Evolutionary conservation across 2,113 vertebrate species (phyloP), one percentile per base, ranked within the genome.

Genomic region (Etheostoma cragini): DNA sequence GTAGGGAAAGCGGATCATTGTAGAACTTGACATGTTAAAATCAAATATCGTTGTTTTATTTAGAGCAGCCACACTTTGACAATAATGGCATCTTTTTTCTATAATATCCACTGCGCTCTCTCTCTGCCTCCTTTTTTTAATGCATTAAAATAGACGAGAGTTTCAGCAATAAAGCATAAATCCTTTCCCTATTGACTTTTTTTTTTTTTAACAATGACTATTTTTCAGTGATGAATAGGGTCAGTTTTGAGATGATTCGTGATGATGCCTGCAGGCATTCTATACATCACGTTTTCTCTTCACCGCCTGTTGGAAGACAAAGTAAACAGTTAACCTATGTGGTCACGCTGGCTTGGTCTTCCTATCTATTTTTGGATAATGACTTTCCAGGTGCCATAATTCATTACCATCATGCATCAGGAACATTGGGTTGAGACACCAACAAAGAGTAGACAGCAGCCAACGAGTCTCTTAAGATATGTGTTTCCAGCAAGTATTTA

Each of bases 351-450:
- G 21, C 35, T 57, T 35, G 42, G 5, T 35, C 53, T 46, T 50
- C 49, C 30, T 38, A n/a, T 65, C 54, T 70, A 38, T 70, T 74
- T 72, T 45, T 76, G 56, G 19, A 72, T 67, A 76, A 72, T 45
- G 56, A 77, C 33, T 62, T 49, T 45, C 46, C 58, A 45, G 56
- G 61, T 74, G 47, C 68, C 61, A 76, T 4, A 80, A 6, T 69
- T 63, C 45, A 64, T 80, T 50, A 65, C 21, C 7, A 52, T 60
- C 60, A 62, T 42, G 30, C 49, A 30, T 15, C 12, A 4, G 26
- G 26, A 64, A 58, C 58, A 65, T 10, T 57, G 16, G 42, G 50
- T 24, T 24, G 19, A 53, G 22, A 71, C 46, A 50, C 10, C 30
- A 42, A 30, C 30, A 46, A 22, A 63, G 56, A 47, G 50, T 47